Evolutionary conservation across 2,797 vertebrate genomes (phyloP).

Genomic region (Sebastes kiyomatsui): DNA sequence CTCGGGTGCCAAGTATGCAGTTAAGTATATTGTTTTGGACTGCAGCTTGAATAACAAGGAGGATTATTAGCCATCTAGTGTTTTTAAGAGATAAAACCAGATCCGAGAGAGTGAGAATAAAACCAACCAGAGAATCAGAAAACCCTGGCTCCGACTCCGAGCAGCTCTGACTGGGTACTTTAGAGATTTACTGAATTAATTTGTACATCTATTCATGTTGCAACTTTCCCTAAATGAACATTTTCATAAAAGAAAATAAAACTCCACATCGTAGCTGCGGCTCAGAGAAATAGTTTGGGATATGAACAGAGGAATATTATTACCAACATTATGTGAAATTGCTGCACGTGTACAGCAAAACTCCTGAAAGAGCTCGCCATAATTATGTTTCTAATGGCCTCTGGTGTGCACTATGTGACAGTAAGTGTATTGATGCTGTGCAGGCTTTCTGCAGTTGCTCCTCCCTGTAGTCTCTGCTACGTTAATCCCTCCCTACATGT

Average conservation of each 20-base stretch:
- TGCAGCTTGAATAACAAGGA: slow-evolving; percentile 35
- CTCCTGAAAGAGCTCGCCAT: slow-evolving; percentile 33
- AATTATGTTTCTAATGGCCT: slow-evolving; percentile 67
- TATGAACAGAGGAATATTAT: slow-evolving; percentile 23
- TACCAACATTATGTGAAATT: slow-evolving; percentile 5
- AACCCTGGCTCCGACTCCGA: slow-evolving; percentile 29
- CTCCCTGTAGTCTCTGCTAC: slow-evolving; percentile 63
- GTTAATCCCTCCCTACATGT: slow-evolving; percentile 76
- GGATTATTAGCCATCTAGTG: slow-evolving; percentile 22
- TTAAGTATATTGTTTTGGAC: slow-evolving; percentile 40
- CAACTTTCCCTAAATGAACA: slow-evolving; percentile 40
- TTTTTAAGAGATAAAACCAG: slow-evolving; percentile 27
- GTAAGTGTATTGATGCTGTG: slow-evolving; percentile 54
- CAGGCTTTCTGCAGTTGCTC: slow-evolving; percentile 60
- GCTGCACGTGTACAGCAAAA: slow-evolving; percentile 10
- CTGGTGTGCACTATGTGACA: slow-evolving; percentile 59
- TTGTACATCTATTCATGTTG: slow-evolving; percentile 35
- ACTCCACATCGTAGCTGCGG: slow-evolving; percentile 17
- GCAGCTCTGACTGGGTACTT: slow-evolving; percentile 19
- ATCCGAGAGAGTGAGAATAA: slow-evolving; percentile 10
- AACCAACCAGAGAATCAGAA: neutral
- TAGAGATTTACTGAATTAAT: slow-evolving; percentile 55
- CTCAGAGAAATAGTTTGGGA: slow-evolving; percentile 16
- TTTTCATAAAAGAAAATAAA: slow-evolving; percentile 26
- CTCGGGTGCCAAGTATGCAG: slow-evolving; percentile 31